A percentile compares a stretch with the other conserved stretches of the same genome.
phyloP scores from a whole-genome alignment of 2,888 invertebrate genomes.

The Bombylius major region DNA sequence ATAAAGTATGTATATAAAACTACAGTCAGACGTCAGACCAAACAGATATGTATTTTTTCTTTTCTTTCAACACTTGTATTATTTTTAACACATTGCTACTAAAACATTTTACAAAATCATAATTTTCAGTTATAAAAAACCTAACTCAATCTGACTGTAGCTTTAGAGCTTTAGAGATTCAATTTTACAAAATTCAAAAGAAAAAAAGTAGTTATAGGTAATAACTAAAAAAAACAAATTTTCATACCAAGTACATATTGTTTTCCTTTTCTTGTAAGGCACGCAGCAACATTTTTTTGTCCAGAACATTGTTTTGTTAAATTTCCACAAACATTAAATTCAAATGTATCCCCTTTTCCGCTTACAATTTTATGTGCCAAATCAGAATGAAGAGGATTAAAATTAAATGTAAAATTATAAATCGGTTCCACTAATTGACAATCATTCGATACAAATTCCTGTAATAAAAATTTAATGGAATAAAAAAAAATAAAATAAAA shows the following conservation, averaged over 20 bases:
- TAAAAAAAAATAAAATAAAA: too few species aligned
- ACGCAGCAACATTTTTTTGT: slow-evolving; percentile 27
- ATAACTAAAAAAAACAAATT: background rate
- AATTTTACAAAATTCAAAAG: too few species aligned
- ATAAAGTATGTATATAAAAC: background rate
- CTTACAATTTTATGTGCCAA: slow-evolving; percentile 24
- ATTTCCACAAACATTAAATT: slow-evolving; percentile 33
- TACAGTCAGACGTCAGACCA: background rate
- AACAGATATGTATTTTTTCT: background rate
- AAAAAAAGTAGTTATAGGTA: too few species aligned
- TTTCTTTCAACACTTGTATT: background rate
- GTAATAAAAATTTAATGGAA: background rate
- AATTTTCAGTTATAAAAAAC: too few species aligned
- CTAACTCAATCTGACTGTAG: too few species aligned
- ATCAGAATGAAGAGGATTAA: slow-evolving; percentile 27
- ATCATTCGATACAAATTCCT: slow-evolving; percentile 1
- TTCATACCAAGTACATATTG: slow-evolving; percentile 29
- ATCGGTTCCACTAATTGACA: slow-evolving; percentile 30
- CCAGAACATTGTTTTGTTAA: slow-evolving; percentile 25
- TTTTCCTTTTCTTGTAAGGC: slow-evolving; percentile 24
- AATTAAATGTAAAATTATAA: slow-evolving; percentile 30
- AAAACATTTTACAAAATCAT: too few species aligned
- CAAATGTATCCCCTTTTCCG: slow-evolving; percentile 22
- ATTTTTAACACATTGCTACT: too few species aligned
- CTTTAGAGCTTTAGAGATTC: too few species aligned